These are phyloP conservation scores for Catocala nupta DNA, from an alignment of 2,888 invertebrate species.

Conservation along the genomic window DNA sequence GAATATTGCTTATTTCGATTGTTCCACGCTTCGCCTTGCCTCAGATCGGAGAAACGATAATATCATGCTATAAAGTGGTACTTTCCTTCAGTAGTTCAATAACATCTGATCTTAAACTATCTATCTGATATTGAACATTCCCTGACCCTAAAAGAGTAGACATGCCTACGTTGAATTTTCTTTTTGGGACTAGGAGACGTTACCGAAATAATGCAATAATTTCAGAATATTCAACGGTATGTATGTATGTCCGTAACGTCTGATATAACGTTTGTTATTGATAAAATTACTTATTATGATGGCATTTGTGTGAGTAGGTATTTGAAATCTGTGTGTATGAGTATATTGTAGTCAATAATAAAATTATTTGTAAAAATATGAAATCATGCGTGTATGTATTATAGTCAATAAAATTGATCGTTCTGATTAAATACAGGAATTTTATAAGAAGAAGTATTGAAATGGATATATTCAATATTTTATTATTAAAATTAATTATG, in stretches of 20 bases:
- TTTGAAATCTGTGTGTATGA: slow-evolving; percentile 10
- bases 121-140: no score
- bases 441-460: slow-evolving; percentile 39
- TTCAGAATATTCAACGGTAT: no score
- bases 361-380: slow-evolving; percentile 7
- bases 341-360: slow-evolving; percentile 7
- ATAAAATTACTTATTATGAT: neutral
- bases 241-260: no score
- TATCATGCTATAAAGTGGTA: slow-evolving; percentile 1
- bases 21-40: neutral
- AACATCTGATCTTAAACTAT: no score
- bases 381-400: slow-evolving; percentile 12
- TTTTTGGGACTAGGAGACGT: neutral
- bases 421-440: slow-evolving; percentile 54
- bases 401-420: slow-evolving; percentile 40
- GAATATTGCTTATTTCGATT: neutral
- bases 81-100: neutral
- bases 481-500: neutral
- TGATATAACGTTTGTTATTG: neutral
- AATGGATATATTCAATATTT: slow-evolving; percentile 9
- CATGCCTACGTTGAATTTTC: no score
- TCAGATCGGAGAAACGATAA: neutral
- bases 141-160: no score
- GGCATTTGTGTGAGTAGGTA: slow-evolving; percentile 2
- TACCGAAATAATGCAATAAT: no score